phyloP scores from a whole-genome alignment of 2,797 vertebrate genomes.

The Enteromius treurensis region DNA sequence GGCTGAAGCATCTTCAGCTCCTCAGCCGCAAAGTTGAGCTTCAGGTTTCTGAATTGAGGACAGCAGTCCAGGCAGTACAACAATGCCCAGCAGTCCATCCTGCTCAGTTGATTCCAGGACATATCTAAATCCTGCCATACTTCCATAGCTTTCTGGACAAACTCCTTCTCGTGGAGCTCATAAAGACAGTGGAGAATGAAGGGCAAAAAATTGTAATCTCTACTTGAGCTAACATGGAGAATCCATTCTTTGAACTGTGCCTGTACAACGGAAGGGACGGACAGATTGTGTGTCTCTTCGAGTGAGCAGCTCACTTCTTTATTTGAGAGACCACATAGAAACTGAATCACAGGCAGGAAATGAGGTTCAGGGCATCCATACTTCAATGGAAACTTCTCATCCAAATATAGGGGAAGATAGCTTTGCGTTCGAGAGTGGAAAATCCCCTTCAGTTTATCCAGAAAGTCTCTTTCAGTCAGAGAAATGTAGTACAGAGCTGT shows the following conservation, averaged over 20 bases:
- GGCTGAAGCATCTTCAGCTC: conserved; percentile 31
- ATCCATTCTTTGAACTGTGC: conserved; percentile 42
- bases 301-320: not conserved
- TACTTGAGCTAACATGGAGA: not conserved
- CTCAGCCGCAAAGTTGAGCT: conserved; percentile 30
- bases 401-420: conserved; percentile 9
- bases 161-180: conserved; percentile 10
- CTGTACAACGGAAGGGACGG: not conserved
- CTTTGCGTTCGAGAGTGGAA: not conserved
- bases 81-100: conserved; percentile 32
- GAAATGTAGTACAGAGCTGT: conserved; percentile 24
- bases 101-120: not conserved
- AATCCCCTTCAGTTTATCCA: no score
- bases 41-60: conserved; percentile 4
- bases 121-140: conserved; percentile 12
- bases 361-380: conserved; percentile 20
- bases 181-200: conserved; percentile 46
- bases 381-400: conserved; percentile 23
- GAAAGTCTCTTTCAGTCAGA: no score
- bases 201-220: not conserved
- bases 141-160: conserved; percentile 30
- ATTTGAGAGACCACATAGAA: conserved; percentile 49
- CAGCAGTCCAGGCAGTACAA: conserved; percentile 41
- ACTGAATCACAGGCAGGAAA: conserved; percentile 38
- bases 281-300: not conserved